Percentiles rank a stretch among this genome's conserved stretches.
These are phyloP conservation scores for Eulemur rufifrons DNA, from an alignment of 2,113 vertebrate species.

Conservation along the genomic window DNA sequence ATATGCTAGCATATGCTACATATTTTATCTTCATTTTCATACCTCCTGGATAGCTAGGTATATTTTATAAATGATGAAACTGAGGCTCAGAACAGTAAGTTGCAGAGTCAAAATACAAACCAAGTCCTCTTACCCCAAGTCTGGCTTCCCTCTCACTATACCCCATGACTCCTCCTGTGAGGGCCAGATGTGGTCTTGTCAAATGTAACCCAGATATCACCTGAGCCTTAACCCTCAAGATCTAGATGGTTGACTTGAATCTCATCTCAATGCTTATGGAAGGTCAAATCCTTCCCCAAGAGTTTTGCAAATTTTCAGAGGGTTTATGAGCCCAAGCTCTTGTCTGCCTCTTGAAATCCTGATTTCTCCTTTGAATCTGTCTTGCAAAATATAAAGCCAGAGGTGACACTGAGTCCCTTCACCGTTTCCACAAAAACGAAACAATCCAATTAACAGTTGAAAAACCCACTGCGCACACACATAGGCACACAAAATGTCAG, in stretches of 20 bases:
- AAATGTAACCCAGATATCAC: neutral
- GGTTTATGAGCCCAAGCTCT: neutral
- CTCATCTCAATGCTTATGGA: neutral
- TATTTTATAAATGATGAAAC: constrained; percentile 6
- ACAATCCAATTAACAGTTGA: neutral
- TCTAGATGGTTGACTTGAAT: neutral
- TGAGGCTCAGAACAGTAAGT: neutral
- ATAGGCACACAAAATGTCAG: neutral
- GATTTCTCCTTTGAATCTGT: neutral
- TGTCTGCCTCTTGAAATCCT: neutral
- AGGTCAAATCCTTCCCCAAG: constrained; percentile 15
- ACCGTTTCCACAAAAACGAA: neutral
- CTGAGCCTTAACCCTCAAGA: neutral
- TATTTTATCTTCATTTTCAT: neutral
- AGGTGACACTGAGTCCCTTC: neutral
- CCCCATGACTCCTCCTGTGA: neutral
- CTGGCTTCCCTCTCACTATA: neutral
- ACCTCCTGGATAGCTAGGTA: neutral
- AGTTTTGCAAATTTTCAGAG: neutral
- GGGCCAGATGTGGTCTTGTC: neutral
- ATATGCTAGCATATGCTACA: neutral
- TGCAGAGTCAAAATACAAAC: neutral
- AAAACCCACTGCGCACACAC: neutral
- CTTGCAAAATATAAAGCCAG: constrained; percentile 16
- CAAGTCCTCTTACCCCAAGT: neutral